Base-by-base conservation (phyloP, 2,888 invertebrate genomes). In the Erebia ligea region DNA sequence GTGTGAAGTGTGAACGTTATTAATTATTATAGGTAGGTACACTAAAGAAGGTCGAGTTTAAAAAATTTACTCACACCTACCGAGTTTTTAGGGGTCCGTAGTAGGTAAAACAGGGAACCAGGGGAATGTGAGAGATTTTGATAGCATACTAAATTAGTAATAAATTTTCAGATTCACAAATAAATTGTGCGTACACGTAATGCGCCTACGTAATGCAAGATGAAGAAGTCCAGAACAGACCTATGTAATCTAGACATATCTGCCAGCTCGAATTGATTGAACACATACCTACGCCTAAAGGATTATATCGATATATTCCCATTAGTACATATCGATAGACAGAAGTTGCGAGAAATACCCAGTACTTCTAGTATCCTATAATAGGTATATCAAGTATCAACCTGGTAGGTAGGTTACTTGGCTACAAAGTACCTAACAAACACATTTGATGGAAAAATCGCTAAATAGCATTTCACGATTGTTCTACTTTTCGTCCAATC, bases 151-250 rank as follows among this genome's bases (percentile, higher is more conserved):
- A 62, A 8, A 56, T 25, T 15, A 57, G 25, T 21, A 57, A 45
- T 25, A 48, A 63, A 50, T 19, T 45, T 19, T 19, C n/a, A 40
- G 58, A 15, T 8, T 50, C 50, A 45, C n/a, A 67, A 25, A 13
- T 58, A 42, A 58, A 25, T 52, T 11, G 19, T 19, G 21, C 56
- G 11, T 56, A 17, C 9, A 19, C 42, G 15, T 15, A 50, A n/a
- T n/a, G 50, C n/a, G 5, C 15, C 17, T 50, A 48, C 59, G 45
- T 50, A 45, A 81, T 81, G 80, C 77, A 81, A 79, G 75, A 80
- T 85, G 85, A 86, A 75, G 77, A 76, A 83, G 82, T 78, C 82
- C 85, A 83, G 81, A 76, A 15, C 62, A 45, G 48, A 48, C 25
- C 42, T 54, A 56, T 65, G 76, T 75, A 76, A 79, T 81, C 78